A percentile compares a stretch with the other conserved stretches of the same genome.
These are phyloP conservation scores for Lepidostoma basale DNA, from an alignment of 1,140 invertebrate genomes.

Conservation along the genomic window DNA sequence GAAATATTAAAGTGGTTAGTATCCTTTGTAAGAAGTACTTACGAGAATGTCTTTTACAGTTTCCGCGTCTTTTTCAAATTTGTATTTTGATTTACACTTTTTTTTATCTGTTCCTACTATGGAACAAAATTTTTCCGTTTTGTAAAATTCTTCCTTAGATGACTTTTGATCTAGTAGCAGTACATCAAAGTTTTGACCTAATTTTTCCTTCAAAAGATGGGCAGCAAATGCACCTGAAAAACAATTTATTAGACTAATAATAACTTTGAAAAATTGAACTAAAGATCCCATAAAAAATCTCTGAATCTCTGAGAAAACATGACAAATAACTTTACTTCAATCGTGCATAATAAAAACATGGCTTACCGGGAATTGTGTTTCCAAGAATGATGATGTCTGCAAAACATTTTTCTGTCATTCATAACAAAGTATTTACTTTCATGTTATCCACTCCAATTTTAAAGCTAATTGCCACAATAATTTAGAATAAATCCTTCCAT, in stretches of 20 bases:
- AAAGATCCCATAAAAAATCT: too few species aligned
- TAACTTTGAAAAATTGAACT: neutral
- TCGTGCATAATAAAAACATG: neutral
- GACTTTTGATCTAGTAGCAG: neutral
- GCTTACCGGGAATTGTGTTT: constrained; percentile 14
- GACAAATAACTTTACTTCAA: neutral
- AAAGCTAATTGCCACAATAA: too few species aligned
- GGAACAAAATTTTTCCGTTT: neutral
- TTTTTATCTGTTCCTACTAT: neutral
- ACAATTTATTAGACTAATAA: neutral
- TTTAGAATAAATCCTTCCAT: neutral
- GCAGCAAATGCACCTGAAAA: constrained; percentile 8
- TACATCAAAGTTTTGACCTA: neutral
- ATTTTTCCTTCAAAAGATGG: constrained; percentile 4
- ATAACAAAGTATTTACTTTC: constrained; percentile 16
- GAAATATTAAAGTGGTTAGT: neutral
- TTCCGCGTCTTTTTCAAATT: neutral
- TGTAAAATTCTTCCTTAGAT: neutral
- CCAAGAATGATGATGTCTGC: constrained; percentile 21
- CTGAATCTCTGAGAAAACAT: too few species aligned
- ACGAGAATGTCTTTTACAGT: neutral
- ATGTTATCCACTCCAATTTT: neutral
- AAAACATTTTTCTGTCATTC: constrained; percentile 14
- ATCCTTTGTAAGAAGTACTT: neutral
- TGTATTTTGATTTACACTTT: neutral